Conservation (phyloP, 2,113 vertebrate species). For the Edolisoma coerulescens region DNA sequence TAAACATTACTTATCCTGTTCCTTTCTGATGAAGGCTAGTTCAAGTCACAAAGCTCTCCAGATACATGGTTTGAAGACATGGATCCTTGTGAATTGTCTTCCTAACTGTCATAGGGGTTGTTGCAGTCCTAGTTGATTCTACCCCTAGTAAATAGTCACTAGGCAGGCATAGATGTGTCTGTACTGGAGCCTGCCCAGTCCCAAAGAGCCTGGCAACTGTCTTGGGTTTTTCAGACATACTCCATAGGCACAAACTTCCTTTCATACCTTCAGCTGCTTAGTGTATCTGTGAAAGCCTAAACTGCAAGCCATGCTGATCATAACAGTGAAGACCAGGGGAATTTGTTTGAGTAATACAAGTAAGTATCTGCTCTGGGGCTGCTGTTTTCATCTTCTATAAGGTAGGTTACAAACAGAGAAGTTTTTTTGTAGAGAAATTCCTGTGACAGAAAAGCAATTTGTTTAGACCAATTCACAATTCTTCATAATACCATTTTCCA, state of each 20-base stretch:
- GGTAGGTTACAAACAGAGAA: not conserved
- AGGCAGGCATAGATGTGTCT: not conserved
- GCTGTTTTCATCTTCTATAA: not conserved
- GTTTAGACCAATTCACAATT: not conserved
- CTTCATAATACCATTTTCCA: not conserved
- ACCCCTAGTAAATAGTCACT: not conserved
- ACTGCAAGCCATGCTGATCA: not conserved
- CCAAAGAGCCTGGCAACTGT: not conserved
- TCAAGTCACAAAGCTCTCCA: not conserved
- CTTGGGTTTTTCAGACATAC: not conserved
- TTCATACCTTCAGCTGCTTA: not conserved
- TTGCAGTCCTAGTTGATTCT: not conserved
- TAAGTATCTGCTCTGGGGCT: not conserved
- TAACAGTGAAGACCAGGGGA: not conserved
- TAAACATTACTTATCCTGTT: not conserved
- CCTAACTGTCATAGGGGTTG: not conserved
- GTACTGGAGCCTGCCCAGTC: not conserved
- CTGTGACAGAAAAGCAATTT: not conserved
- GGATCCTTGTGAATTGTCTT: not conserved
- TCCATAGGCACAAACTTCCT: not conserved
- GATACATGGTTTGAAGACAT: not conserved
- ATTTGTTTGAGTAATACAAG: not conserved
- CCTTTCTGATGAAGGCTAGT: not conserved
- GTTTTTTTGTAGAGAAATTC: not conserved
- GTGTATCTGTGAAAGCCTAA: not conserved